Conservation (phyloP, 2,113 vertebrate genomes). For the Psilopsiagon aymara region DNA sequence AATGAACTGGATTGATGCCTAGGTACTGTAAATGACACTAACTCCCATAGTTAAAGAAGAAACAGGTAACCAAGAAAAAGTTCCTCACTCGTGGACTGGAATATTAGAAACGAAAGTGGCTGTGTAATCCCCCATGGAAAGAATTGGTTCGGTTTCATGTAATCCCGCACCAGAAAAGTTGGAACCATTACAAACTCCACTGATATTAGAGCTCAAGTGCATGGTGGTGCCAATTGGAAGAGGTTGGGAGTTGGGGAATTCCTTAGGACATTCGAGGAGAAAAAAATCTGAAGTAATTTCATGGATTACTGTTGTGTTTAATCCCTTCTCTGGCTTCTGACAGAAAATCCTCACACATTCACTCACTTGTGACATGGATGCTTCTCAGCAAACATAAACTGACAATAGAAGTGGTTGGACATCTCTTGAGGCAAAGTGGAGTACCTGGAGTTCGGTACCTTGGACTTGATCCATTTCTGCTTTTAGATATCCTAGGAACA, state of each 20-base stretch:
- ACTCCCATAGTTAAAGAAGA: background rate
- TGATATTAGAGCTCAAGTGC: slow-evolving; percentile 42
- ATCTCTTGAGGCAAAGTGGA: background rate
- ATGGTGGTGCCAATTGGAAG: slow-evolving; percentile 57
- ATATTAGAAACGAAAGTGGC: background rate
- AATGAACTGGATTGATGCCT: background rate
- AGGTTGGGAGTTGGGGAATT: slow-evolving; percentile 49
- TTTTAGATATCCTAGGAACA: background rate
- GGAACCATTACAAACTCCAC: slow-evolving; percentile 29
- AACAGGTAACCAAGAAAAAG: background rate
- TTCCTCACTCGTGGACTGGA: background rate
- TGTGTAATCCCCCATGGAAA: slow-evolving; percentile 11
- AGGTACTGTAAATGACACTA: background rate
- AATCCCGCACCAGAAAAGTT: slow-evolving; percentile 47
- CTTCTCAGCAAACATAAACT: background rate
- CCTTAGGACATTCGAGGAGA: background rate
- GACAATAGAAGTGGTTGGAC: background rate
- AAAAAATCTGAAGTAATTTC: slow-evolving; percentile 36
- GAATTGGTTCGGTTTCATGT: slow-evolving; percentile 42
- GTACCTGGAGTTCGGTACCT: background rate
- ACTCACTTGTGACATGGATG: background rate
- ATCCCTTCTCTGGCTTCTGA: slow-evolving; percentile 39
- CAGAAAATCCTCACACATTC: background rate
- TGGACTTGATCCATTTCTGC: background rate
- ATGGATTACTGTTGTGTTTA: slow-evolving; percentile 14